Evolutionary conservation across 2,797 vertebrate genomes (phyloP).

Genomic region (Mormyrus hasselquistii): DNA sequence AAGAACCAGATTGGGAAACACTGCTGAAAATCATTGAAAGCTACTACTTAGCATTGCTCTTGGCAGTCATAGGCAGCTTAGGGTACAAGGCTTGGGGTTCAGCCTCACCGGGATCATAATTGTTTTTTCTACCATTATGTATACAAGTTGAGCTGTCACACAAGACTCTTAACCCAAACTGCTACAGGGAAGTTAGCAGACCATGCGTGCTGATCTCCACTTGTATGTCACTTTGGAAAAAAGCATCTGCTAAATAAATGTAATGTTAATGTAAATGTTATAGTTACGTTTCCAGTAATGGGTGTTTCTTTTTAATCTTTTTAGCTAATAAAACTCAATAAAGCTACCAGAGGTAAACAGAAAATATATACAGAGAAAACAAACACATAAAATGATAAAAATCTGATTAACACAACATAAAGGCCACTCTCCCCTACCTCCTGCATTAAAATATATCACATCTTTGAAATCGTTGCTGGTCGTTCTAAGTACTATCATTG

Average conservation of each 20-base stretch:
- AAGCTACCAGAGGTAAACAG: not conserved
- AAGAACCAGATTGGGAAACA: not conserved
- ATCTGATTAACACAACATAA: not conserved
- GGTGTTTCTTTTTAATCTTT: not conserved
- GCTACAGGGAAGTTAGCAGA: not conserved
- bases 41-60: not conserved
- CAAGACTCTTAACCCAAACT: not conserved
- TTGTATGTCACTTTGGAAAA: not conserved
- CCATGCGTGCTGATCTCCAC: not conserved
- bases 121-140: not conserved
- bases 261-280: not conserved
- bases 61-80: not conserved
- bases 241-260: not conserved
- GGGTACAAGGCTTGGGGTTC: not conserved
- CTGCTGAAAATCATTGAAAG: not conserved
- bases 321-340: not conserved
- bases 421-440: not conserved
- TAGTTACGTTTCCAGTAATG: not conserved
- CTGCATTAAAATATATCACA: not conserved
- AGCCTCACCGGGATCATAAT: not conserved
- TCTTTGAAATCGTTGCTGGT: not conserved
- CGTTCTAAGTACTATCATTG: not conserved
- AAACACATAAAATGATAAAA: not conserved
- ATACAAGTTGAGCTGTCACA: not conserved
- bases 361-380: not conserved